Evolutionary conservation across 2,113 vertebrate species (phyloP), one percentile per base, ranked within the genome.

Genomic region (Ammodytes dubius): DNA sequence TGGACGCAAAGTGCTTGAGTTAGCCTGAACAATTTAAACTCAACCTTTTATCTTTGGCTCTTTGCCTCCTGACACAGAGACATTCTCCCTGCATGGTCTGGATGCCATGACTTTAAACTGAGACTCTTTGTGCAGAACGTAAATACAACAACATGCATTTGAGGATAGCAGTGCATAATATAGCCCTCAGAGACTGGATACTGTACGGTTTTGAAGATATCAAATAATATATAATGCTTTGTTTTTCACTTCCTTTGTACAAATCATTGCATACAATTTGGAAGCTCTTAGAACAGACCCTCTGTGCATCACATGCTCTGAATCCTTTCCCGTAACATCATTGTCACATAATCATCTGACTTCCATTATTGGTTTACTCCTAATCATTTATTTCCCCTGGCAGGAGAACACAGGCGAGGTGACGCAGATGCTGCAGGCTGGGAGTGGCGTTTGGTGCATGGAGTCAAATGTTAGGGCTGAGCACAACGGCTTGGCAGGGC

Each of bases 341-440:
- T 61, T 73, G 74, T 88, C 86, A 79, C 86, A 82, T 69, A 59
- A 83, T 88, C 87, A 90, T 89, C 89, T 91, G 92, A 90, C 77
- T 82, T 79, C 60, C 71, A 88, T 92, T 88, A 90, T 76, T 82
- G 81, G 75, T 85, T 89, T 68, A 87, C 79, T 77, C 83, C 72
- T 81, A 85, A 87, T 86, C 85, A 78, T 82, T 87, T 84, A 82
- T 75, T 87, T 86, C 63, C 52, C 7, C 79, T 92, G 88, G 90
- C 83, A 90, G 74, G 64, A 13, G 37, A 90, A 81, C 86, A 90
- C 64, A 93, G 86, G 6, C 45, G 65, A 81, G 42, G 68, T 78
- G 85, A 90, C 74, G 74, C 70, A 81, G 60, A 84, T 61, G 56
- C 54, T 61, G 66, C 45, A 52, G 86, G 7, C 54, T 78, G 69